phyloP scores from a whole-genome alignment of 1,140 invertebrate genomes.

The Schlechtendalia chinensis region DNA sequence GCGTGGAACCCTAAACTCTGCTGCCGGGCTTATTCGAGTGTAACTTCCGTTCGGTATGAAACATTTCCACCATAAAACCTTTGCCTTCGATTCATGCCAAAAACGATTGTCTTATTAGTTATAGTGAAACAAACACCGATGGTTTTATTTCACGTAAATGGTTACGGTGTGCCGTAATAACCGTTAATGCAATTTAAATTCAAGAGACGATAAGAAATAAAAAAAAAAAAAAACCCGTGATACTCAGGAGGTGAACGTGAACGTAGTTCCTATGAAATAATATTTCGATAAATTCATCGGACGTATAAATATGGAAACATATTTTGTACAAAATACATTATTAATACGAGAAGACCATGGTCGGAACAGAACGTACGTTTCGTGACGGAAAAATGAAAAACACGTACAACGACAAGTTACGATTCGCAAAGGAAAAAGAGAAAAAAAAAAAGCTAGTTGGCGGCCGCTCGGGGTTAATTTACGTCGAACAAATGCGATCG shows the following conservation, averaged over 20 bases:
- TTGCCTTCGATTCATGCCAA: conserved; percentile 3
- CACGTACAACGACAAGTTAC: too few species aligned
- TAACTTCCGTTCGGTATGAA: conserved; percentile 16
- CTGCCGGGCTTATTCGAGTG: background rate
- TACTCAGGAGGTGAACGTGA: background rate
- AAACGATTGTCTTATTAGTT: conserved; percentile 8
- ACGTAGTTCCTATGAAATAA: background rate
- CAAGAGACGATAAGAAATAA: too few species aligned
- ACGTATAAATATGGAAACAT: too few species aligned
- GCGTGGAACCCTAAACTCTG: background rate
- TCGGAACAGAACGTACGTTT: too few species aligned
- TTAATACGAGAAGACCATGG: too few species aligned
- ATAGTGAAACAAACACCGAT: background rate
- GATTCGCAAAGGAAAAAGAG: too few species aligned
- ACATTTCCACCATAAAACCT: background rate
- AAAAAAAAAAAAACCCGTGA: background rate
- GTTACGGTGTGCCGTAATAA: background rate
- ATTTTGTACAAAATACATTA: too few species aligned
- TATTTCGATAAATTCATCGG: background rate
- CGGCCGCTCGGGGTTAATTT: too few species aligned
- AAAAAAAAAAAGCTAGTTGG: too few species aligned
- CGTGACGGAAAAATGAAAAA: too few species aligned
- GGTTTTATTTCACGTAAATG: background rate
- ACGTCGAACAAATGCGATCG: too few species aligned
- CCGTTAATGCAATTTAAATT: background rate